Evolutionary conservation across 2,888 invertebrate genomes (phyloP).

Genomic region (Zonitis immaculata): DNA sequence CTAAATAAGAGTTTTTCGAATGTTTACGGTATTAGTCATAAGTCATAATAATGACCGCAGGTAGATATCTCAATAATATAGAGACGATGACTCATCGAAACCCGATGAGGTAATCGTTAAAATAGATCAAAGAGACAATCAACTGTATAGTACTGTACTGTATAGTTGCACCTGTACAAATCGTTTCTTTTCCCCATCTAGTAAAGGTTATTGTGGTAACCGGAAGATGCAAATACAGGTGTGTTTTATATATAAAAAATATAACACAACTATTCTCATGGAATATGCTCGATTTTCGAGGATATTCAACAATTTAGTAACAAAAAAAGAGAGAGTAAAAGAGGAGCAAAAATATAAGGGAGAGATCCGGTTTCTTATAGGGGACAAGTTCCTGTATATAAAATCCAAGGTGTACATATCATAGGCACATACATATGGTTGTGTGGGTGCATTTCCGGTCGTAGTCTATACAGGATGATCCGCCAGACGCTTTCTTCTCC

Average conservation of each 20-base stretch:
- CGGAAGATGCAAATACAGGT: background rate
- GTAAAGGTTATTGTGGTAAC: background rate
- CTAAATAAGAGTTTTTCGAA: background rate
- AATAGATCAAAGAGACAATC: too few relatives aligned
- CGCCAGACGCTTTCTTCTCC: too few relatives aligned
- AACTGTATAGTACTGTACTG: background rate
- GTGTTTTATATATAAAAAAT: background rate
- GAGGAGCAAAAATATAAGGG: background rate
- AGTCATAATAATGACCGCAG: background rate
- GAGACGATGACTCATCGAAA: background rate
- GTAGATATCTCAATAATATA: background rate
- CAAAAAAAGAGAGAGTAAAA: background rate
- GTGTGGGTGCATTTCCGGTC: conserved; percentile 8
- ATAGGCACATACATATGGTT: background rate
- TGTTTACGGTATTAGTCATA: background rate
- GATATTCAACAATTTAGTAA: background rate
- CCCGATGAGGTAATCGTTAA: background rate
- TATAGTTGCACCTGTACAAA: too few relatives aligned
- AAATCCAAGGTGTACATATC: background rate
- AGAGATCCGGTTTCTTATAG: background rate
- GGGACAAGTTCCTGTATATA: conserved; percentile 2
- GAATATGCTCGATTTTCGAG: background rate
- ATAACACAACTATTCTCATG: background rate
- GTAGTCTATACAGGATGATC: too few relatives aligned
- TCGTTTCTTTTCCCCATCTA: too few relatives aligned